These are phyloP conservation scores for Todiramphus chloris DNA, from an alignment of 2,113 vertebrate genomes.

Conservation along the genomic window DNA sequence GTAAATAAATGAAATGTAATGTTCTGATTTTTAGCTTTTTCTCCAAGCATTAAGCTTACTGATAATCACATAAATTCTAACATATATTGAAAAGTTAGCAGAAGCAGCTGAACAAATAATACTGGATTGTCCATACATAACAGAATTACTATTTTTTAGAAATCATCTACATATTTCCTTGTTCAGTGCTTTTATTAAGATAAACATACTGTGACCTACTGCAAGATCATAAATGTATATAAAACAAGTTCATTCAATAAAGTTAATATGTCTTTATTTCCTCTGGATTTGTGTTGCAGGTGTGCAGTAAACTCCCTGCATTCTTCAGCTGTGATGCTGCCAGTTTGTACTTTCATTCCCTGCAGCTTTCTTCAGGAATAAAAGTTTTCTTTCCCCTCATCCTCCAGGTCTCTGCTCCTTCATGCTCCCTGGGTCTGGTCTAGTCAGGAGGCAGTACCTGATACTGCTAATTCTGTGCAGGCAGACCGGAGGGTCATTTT, in stretches of 20 bases:
- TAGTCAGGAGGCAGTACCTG: not conserved
- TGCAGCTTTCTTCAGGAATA: not conserved
- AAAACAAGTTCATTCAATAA: not conserved
- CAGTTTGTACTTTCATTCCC: not conserved
- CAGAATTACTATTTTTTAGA: not conserved
- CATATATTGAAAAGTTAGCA: not conserved
- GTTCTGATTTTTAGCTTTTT: too few species aligned
- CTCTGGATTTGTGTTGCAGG: not conserved
- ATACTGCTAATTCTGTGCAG: not conserved
- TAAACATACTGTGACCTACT: not conserved
- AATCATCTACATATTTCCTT: not conserved
- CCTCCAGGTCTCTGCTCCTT: not conserved
- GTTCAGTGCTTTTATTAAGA: not conserved
- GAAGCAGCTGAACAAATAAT: not conserved
- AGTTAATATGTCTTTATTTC: not conserved
- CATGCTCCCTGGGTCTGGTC: accelerated
- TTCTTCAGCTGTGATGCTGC: not conserved
- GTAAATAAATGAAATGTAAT: not conserved
- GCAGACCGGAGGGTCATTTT: not conserved
- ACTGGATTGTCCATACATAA: not conserved
- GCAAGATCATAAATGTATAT: not conserved
- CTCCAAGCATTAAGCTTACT: too few species aligned
- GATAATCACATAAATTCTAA: too few species aligned
- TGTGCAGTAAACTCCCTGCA: not conserved
- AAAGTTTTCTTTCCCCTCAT: not conserved